Conservation (phyloP, 2,797 vertebrate genomes). For the Scolopax rusticola region DNA sequence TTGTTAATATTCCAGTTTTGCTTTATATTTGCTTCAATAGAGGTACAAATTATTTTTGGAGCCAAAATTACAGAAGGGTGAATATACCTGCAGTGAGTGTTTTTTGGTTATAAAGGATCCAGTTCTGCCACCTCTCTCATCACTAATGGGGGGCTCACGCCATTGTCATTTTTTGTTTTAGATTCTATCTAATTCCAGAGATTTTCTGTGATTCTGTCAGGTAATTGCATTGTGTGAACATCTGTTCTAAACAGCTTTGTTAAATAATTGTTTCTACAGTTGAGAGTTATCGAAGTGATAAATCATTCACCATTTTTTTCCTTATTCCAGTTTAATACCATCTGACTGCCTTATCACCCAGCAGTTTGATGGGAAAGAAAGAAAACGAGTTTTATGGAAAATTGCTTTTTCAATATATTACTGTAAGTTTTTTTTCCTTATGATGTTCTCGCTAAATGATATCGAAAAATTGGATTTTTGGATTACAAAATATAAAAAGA, state of each 20-base stretch:
- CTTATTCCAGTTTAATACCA: not conserved
- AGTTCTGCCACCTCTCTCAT: not conserved
- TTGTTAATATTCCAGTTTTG: not conserved
- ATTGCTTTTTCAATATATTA: not conserved
- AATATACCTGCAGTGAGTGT: not conserved
- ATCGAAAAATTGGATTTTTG: not conserved
- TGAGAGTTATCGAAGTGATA: conserved; percentile 7
- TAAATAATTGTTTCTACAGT: conserved; percentile 36
- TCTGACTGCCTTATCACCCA: not conserved
- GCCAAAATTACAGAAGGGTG: not conserved
- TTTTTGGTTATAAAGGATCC: not conserved
- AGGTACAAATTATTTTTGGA: not conserved
- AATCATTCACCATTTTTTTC: conserved; percentile 6
- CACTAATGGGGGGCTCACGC: not conserved
- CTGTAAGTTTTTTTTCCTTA: not conserved
- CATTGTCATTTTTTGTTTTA: not conserved
- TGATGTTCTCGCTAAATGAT: not conserved
- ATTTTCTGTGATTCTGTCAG: not conserved
- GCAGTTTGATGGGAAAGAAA: not conserved
- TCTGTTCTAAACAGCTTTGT: conserved; percentile 33
- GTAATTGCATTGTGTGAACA: conserved; percentile 7
- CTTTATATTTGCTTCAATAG: not conserved
- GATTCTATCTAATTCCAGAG: not conserved
- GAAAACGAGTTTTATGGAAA: not conserved
- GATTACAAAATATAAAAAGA: not conserved